Evolutionary conservation across 2,888 invertebrate genomes (phyloP).

Genomic region (Aphidoletes aphidimyza): DNA sequence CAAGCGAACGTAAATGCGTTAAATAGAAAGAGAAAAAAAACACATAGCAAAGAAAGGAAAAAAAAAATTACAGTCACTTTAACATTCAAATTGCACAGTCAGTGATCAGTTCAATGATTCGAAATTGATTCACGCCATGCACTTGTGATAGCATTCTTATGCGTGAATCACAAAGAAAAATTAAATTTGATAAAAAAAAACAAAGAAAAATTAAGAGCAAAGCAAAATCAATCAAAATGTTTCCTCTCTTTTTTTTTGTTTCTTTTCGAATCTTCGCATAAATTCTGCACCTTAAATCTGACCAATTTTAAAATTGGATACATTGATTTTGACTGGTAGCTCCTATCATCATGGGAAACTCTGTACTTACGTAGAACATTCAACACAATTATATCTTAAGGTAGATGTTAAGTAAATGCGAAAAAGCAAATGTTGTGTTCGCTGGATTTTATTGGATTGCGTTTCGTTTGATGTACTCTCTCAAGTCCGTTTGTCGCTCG

Average conservation of each 20-base stretch:
- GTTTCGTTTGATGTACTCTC: too few relatives aligned
- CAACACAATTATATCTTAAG: too few relatives aligned
- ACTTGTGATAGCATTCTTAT: not conserved
- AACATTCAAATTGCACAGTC: conserved; percentile 17
- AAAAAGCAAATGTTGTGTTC: too few relatives aligned
- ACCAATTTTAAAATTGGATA: not conserved
- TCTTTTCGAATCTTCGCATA: not conserved
- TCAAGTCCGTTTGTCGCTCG: too few relatives aligned
- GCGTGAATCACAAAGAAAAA: too few relatives aligned
- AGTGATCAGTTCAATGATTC: conserved; percentile 13
- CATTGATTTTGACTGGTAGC: not conserved
- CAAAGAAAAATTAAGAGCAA: too few relatives aligned
- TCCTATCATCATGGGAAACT: not conserved
- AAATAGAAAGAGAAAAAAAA: not conserved
- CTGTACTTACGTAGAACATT: too few relatives aligned
- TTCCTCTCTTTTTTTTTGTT: too few relatives aligned
- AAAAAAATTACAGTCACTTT: not conserved
- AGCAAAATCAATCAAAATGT: too few relatives aligned
- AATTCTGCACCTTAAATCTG: not conserved
- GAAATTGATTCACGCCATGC: not conserved
- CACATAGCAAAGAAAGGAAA: not conserved
- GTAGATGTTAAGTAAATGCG: too few relatives aligned
- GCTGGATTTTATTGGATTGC: too few relatives aligned
- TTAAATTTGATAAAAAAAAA: too few relatives aligned
- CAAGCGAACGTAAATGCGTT: not conserved